Percentiles rank a stretch among this genome's conserved stretches.
Conservation (phyloP, 2,888 invertebrate genomes). For the Vesta saturnalis region DNA sequence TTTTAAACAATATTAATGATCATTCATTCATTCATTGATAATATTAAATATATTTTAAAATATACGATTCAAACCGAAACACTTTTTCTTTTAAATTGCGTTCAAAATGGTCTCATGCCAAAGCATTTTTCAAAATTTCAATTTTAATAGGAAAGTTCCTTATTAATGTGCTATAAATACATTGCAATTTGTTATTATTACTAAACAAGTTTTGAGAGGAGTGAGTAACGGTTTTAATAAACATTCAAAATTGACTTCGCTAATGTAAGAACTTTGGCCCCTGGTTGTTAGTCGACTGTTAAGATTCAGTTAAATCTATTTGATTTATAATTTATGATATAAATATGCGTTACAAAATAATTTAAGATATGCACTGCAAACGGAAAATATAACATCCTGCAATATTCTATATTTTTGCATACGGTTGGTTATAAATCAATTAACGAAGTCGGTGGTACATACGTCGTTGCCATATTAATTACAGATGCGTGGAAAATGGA, state of each 20-base stretch:
- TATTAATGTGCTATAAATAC: no score
- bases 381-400: neutral
- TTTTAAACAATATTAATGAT: no score
- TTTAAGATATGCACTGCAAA: constrained; percentile 18
- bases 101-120: no score
- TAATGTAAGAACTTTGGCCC: constrained; percentile 42
- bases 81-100: no score
- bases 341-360: constrained; percentile 39
- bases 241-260: constrained; percentile 39
- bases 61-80: no score
- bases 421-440: constrained; percentile 5
- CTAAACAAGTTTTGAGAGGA: no score
- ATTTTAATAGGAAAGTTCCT: no score
- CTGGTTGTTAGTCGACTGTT: constrained; percentile 28
- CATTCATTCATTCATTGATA: no score
- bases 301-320: constrained; percentile 41
- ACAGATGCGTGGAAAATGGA: constrained; percentile 22
- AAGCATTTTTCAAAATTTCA: no score
- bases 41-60: no score
- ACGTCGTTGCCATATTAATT: no score
- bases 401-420: neutral
- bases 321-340: constrained; percentile 45
- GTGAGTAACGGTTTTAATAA: constrained; percentile 39
- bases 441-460: constrained; percentile 8
- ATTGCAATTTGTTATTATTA: no score